Evolutionary conservation across 2,888 invertebrate genomes (phyloP), one percentile per base, ranked within the genome.

Genomic region (Ceriagrion tenellum): DNA sequence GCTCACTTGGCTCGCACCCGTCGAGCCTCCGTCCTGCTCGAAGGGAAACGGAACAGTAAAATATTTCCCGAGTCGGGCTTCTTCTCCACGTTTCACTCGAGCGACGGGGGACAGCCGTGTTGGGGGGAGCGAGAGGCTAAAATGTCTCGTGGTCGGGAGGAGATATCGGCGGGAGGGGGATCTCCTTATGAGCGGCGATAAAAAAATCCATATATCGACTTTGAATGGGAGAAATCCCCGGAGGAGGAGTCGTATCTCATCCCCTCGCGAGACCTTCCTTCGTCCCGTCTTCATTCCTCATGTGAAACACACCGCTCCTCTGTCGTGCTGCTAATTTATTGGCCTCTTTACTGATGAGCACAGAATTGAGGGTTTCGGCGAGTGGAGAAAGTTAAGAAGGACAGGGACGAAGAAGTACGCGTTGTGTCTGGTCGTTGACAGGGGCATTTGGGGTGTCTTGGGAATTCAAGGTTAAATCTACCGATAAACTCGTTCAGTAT

Each of bases 161-260:
- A 93, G 93, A 93, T 93, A 93, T 93, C 93, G 93, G 69, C 47
- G 93, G 59, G 12, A 59, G 35, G 30, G 81, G 69, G 23, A 23
- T 69, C 47, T 55, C 40, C 47, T 55, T 47, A 4, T 63, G 59
- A 47, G 26, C 69, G n/a, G 6, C 63, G 69, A 93, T 81, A 93
- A 93, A 59, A n/a, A 63, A 69, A 93, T 93, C 93, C 69, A 93
- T 93, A 93, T 93, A 93, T 93, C 93, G 93, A 93, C 69, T 93
- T 69, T 26, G 23, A n/a, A 93, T 81, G 35, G 81, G 81, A 16
- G 81, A 35, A 81, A 18, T 81, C 81, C 81, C 30, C n/a, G n/a
- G n/a, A n/a, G 12, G 26, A 81, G 69, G 81, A 81, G 81, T 35
- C 12, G 8, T 69, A 69, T 69, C 8, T n/a, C 26, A n/a, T 69